A percentile compares a stretch with the other conserved stretches of the same genome.
Conservation (phyloP, 2,113 vertebrate genomes). For the Atractosteus spatula region DNA sequence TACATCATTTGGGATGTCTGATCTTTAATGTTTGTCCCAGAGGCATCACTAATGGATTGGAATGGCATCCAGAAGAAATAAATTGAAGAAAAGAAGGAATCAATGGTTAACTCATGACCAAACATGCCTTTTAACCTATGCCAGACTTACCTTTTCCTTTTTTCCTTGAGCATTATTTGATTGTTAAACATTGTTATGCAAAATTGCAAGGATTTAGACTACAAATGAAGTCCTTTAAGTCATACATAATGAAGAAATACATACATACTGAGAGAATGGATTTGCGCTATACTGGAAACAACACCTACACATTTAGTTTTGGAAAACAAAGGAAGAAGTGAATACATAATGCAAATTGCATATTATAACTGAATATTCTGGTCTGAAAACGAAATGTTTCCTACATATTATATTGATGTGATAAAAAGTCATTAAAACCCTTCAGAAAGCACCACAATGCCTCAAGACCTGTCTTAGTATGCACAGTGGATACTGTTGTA, state of each 20-base stretch:
- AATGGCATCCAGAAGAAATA: slow-evolving; percentile 63
- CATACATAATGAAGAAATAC: slow-evolving; percentile 48
- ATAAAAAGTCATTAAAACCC: too few species aligned
- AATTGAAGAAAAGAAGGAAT: slow-evolving; percentile 73
- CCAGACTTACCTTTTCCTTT: slow-evolving; percentile 44
- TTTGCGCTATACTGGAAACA: too few species aligned
- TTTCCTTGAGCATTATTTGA: slow-evolving; percentile 65
- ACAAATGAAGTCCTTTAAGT: slow-evolving; percentile 73
- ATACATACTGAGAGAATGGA: too few species aligned
- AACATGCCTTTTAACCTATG: slow-evolving; percentile 65
- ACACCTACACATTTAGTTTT: too few species aligned
- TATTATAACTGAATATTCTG: too few species aligned
- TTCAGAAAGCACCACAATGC: too few species aligned
- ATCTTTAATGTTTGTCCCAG: slow-evolving; percentile 53
- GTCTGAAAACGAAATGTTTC: too few species aligned
- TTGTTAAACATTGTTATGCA: slow-evolving; percentile 60
- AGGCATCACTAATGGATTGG: slow-evolving; percentile 63
- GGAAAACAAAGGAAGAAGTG: too few species aligned
- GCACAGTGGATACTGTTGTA: too few species aligned
- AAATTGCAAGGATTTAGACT: slow-evolving; percentile 64
- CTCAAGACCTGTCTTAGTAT: too few species aligned
- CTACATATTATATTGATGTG: too few species aligned
- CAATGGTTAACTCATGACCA: slow-evolving; percentile 65
- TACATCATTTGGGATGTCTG: neutral
- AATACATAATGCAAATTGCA: too few species aligned